Evolutionary conservation across 2,888 invertebrate genomes (phyloP).

Genomic region (Microctonus brassicae): DNA sequence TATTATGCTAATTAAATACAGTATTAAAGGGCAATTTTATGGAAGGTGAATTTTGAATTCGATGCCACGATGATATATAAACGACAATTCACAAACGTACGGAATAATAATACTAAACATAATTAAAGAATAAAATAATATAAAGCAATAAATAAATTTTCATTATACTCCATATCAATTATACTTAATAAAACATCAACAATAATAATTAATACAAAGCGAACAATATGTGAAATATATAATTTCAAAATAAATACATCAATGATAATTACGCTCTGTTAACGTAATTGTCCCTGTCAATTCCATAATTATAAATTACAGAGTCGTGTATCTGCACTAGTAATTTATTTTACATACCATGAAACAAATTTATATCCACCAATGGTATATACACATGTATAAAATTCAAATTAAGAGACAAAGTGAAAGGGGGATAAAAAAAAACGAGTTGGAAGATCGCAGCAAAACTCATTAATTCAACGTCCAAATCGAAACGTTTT

Average conservation of each 20-base stretch:
- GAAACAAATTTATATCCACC: not conserved
- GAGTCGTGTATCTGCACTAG: not conserved
- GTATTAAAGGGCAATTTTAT: conserved; percentile 7
- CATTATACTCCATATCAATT: not conserved
- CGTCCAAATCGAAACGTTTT: conserved; percentile 5
- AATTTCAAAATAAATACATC: not conserved
- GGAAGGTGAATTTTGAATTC: conserved; percentile 9
- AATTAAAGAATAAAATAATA: not conserved
- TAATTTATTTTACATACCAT: not conserved
- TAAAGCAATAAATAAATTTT: not conserved
- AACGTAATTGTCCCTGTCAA: not conserved
- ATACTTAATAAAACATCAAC: not conserved
- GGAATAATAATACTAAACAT: not conserved
- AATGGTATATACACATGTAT: not conserved
- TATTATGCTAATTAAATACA: conserved; percentile 32
- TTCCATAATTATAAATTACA: conserved; percentile 15
- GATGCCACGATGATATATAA: not conserved
- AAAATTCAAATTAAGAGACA: not conserved
- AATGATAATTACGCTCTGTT: not conserved
- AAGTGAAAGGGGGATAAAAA: not conserved
- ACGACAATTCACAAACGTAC: not conserved
- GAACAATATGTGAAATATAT: not conserved
- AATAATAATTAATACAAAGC: not conserved
- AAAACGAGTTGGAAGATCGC: not conserved
- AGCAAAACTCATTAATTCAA: conserved; percentile 19